A percentile compares a stretch with the other conserved stretches of the same genome.
Evolutionary conservation across 1,140 invertebrate genomes (phyloP).

Genomic region (Camponotus floridanus): DNA sequence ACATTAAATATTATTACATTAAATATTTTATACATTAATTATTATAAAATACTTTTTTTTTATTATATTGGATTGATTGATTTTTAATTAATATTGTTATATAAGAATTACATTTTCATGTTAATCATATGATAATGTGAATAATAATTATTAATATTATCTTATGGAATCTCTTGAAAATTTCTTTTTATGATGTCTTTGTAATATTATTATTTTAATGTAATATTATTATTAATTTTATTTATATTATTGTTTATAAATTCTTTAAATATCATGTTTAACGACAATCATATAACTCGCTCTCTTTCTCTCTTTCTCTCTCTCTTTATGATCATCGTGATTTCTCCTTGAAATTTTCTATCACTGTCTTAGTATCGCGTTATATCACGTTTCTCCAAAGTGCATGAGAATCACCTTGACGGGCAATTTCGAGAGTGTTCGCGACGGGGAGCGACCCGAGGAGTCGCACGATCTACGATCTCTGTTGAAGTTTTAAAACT

Average conservation of each 20-base stretch:
- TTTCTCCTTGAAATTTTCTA: not conserved
- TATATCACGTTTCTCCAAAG: not conserved
- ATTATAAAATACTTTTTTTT: slow-evolving; percentile 10
- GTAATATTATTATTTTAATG: not conserved
- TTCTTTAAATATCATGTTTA: not conserved
- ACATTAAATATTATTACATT: not conserved
- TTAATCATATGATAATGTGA: not conserved
- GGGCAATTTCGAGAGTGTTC: slow-evolving; percentile 43
- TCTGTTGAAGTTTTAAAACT: slow-evolving; percentile 50
- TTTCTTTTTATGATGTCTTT: not conserved
- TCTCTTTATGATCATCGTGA: not conserved
- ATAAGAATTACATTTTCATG: not conserved
- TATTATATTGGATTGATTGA: not conserved
- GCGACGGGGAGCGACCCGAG: not conserved
- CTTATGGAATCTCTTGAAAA: not conserved
- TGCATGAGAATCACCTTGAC: slow-evolving; percentile 18
- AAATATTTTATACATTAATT: not conserved
- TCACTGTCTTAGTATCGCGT: not conserved
- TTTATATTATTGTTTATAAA: not conserved
- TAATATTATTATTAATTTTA: no score
- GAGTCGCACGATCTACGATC: not conserved
- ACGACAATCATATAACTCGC: not conserved
- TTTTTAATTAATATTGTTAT: no score
- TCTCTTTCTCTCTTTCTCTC: no score
- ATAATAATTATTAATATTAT: not conserved